Percentiles rank a stretch among this genome's conserved stretches.
These are phyloP conservation scores for Drosophila sp. DNA, from an alignment of 1,140 invertebrate genomes.

Conservation along the genomic window DNA sequence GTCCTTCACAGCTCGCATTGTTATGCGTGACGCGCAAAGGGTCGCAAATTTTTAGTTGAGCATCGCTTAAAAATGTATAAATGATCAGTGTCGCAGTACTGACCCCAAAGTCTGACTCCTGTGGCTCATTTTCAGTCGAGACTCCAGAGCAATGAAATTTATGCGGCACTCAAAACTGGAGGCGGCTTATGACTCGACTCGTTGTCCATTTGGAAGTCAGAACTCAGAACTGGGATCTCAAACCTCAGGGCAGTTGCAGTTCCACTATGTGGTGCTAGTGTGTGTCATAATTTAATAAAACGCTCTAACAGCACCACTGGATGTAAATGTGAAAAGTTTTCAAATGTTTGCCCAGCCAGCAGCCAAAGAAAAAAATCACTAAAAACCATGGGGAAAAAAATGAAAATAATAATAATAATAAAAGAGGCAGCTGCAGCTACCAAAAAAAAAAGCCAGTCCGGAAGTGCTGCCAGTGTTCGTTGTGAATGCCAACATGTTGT, in stretches of 20 bases:
- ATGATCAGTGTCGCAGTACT: conserved; percentile 41
- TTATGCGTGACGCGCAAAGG: conserved; percentile 76
- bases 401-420: conserved; percentile 35
- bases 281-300: conserved; percentile 82
- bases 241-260: not conserved
- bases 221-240: not conserved
- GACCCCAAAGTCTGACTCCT: conserved; percentile 59
- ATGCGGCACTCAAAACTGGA: conserved; percentile 68
- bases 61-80: conserved; percentile 43
- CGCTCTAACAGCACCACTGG: conserved; percentile 77
- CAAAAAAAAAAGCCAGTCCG: conserved; percentile 45
- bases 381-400: not conserved
- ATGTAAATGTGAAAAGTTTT: conserved; percentile 83
- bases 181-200: conserved; percentile 55
- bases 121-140: conserved; percentile 73
- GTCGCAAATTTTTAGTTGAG: conserved; percentile 69
- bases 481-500: conserved; percentile 72
- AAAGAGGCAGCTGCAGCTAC: conserved; percentile 30
- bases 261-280: conserved; percentile 30
- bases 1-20: conserved; percentile 45
- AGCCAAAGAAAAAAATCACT: conserved; percentile 39
- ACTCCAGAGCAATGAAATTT: conserved; percentile 59
- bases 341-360: conserved; percentile 69
- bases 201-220: conserved; percentile 23
- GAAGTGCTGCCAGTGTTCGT: conserved; percentile 69